Conservation (phyloP, 2,888 invertebrate genomes). For the Agrenia bidenticulata region DNA sequence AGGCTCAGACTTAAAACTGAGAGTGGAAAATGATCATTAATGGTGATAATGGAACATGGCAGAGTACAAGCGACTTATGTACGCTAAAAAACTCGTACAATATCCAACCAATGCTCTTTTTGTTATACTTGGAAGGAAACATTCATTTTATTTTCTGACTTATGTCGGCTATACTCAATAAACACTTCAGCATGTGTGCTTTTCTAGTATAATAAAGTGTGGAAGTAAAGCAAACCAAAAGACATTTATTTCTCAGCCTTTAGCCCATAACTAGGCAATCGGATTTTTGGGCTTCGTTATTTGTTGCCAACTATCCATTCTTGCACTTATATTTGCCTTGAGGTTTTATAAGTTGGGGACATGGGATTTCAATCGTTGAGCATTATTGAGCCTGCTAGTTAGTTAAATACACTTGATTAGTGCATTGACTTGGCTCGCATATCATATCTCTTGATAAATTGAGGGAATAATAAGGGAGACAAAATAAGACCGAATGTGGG, state of each 20-base stretch:
- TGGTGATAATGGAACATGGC: no score
- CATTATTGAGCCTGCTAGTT: no score
- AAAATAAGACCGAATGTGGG: no score
- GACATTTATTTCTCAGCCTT: slow-evolving; percentile 1
- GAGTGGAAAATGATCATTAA: no score
- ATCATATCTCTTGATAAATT: background rate
- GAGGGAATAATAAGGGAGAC: no score
- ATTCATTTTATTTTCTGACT: slow-evolving; percentile 4
- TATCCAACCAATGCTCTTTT: no score
- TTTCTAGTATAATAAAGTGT: slow-evolving; percentile 10
- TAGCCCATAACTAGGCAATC: slow-evolving; percentile 5
- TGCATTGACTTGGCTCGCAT: background rate
- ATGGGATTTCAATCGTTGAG: no score
- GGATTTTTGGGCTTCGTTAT: background rate
- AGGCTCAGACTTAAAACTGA: no score
- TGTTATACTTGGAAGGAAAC: background rate
- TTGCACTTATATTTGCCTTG: no score
- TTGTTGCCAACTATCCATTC: background rate
- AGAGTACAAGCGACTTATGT: no score
- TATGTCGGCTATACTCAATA: background rate
- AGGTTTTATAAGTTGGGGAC: no score
- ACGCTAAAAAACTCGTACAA: no score
- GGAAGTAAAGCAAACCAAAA: slow-evolving; percentile 3
- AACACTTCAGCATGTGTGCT: slow-evolving; percentile 10
- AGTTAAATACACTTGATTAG: background rate